Conservation (phyloP, 2,888 invertebrate genomes). For the Schrankia costaestrigalis region DNA sequence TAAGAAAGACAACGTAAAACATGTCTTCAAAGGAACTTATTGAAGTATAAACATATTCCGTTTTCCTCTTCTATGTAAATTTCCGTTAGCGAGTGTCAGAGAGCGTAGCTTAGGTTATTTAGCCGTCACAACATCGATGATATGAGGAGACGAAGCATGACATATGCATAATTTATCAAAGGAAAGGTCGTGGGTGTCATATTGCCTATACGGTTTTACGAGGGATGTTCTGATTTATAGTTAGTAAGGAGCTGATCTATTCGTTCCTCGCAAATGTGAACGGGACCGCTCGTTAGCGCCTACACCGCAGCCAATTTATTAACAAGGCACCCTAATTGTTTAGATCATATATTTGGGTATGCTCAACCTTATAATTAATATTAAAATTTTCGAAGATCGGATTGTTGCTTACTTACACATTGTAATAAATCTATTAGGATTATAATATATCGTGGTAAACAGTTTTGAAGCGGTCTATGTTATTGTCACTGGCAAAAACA, state of each 20-base stretch:
- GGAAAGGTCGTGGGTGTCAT: slow-evolving; percentile 29
- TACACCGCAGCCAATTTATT: slow-evolving; percentile 27
- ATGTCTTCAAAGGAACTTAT: slow-evolving; percentile 26
- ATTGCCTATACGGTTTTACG: slow-evolving; percentile 15
- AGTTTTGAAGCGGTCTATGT: too few relatives aligned
- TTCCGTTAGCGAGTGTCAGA: slow-evolving; percentile 25
- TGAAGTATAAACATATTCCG: slow-evolving; percentile 30
- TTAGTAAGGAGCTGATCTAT: slow-evolving; percentile 25
- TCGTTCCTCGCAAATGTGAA: slow-evolving; percentile 27
- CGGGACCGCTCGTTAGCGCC: slow-evolving; percentile 20
- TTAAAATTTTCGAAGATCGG: too few relatives aligned
- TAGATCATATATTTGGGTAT: slow-evolving; percentile 17
- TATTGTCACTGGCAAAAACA: too few relatives aligned
- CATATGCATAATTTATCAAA: slow-evolving; percentile 48
- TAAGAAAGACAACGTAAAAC: slow-evolving; percentile 18
- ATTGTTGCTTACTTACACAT: too few relatives aligned
- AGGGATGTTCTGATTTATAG: slow-evolving; percentile 24
- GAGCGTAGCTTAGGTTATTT: slow-evolving; percentile 39
- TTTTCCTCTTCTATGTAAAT: slow-evolving; percentile 38
- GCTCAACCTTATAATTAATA: too few relatives aligned
- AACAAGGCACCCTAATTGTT: slow-evolving; percentile 21
- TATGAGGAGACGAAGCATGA: slow-evolving; percentile 27
- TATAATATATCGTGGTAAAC: too few relatives aligned
- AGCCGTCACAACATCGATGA: slow-evolving; percentile 37
- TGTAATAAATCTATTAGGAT: too few relatives aligned